These are phyloP conservation scores for Athene noctua DNA, from an alignment of 2,113 vertebrate species.

Conservation along the genomic window DNA sequence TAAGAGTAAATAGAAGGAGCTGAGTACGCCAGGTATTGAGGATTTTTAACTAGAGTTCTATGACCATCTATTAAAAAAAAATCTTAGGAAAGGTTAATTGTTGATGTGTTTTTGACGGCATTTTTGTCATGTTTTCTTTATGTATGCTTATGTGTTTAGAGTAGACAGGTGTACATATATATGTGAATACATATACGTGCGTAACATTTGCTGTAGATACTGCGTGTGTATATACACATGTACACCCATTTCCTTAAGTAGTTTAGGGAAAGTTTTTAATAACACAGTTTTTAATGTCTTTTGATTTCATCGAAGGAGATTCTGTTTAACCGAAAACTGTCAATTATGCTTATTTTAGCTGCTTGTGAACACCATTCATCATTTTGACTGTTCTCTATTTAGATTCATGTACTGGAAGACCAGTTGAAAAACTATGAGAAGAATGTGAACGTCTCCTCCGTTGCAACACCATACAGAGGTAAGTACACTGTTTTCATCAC, in stretches of 20 bases:
- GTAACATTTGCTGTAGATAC: not conserved
- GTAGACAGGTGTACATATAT: not conserved
- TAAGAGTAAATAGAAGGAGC: not conserved
- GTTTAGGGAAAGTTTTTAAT: not conserved
- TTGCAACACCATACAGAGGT: constrained; percentile 84
- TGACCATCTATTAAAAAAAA: not conserved
- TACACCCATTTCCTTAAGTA: not conserved
- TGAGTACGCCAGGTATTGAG: not conserved
- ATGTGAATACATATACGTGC: not conserved
- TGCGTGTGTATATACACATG: not conserved
- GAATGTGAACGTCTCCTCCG: constrained; percentile 79
- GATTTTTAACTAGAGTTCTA: not conserved
- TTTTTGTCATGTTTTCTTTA: not conserved
- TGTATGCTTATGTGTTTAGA: not conserved
- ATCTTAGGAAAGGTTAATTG: not conserved
- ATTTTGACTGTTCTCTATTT: constrained; percentile 19
- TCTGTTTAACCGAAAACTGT: not conserved
- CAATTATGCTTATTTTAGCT: not conserved
- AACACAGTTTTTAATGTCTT: not conserved
- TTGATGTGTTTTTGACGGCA: not conserved
- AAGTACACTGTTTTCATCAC: not conserved
- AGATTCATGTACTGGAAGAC: constrained; percentile 91
- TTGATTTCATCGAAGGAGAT: not conserved
- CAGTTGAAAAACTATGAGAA: constrained; percentile 83
- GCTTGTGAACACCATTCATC: not conserved